Conservation (phyloP, 2,113 vertebrate genomes). For the Buteo buteo region DNA sequence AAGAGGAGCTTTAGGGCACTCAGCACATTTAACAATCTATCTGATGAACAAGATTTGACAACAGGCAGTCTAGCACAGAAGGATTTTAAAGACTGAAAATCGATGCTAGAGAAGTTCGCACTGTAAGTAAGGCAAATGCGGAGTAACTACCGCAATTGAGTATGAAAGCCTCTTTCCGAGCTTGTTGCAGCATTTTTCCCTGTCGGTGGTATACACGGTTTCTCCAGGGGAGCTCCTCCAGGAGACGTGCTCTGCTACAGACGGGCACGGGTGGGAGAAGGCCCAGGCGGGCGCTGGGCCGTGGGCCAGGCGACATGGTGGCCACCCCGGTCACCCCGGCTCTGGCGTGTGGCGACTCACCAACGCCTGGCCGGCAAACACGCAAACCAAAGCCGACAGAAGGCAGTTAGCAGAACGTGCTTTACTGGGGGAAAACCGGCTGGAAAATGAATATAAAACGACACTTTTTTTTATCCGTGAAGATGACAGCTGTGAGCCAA, state of each 20-base stretch:
- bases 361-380: accelerated
- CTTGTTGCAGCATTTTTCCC: background rate
- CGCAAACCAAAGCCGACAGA: accelerated
- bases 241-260: no score
- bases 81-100: background rate
- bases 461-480: background rate
- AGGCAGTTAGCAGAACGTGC: accelerated
- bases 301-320: accelerated
- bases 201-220: accelerated
- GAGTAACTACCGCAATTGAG: background rate
- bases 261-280: accelerated
- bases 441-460: background rate
- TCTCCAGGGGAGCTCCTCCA: background rate
- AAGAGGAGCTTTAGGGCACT: background rate
- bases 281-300: accelerated
- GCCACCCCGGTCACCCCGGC: background rate
- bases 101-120: background rate
- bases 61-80: background rate
- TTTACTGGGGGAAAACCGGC: background rate
- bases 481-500: background rate
- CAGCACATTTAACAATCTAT: background rate
- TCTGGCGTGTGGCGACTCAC: background rate
- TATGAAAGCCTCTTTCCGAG: accelerated
- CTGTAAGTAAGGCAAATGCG: background rate
- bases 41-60: background rate